These are phyloP conservation scores for Geotrupes spiniger DNA, from an alignment of 2,888 invertebrate species.

Conservation along the genomic window DNA sequence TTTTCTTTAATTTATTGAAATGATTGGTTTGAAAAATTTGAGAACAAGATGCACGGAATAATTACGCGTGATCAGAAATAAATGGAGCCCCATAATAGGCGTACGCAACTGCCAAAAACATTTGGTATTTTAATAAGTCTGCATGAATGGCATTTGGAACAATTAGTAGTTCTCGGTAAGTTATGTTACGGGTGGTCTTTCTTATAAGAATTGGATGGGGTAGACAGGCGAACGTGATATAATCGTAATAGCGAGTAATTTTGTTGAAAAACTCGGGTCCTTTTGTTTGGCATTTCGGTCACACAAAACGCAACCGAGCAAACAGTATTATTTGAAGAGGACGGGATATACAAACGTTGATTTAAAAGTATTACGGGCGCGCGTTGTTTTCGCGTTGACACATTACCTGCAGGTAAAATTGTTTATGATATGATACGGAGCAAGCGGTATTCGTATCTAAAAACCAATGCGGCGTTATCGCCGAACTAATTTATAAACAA, in stretches of 20 bases:
- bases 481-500: no score
- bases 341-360: no score
- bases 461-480: no score
- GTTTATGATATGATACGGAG: no score
- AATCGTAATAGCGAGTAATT: background rate
- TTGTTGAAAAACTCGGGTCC: background rate
- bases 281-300: no score
- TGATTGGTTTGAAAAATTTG: background rate
- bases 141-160: conserved; percentile 29
- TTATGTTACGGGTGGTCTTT: conserved; percentile 35
- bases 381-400: no score
- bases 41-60: background rate
- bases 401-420: no score
- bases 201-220: background rate
- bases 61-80: conserved; percentile 2
- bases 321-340: no score
- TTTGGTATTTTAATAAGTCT: conserved; percentile 25
- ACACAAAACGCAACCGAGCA: no score
- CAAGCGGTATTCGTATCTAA: no score
- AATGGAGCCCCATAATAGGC: conserved; percentile 14
- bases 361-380: no score
- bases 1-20: conserved; percentile 2
- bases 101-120: conserved; percentile 20
- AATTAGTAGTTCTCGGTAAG: conserved; percentile 37
- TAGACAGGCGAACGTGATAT: background rate